phyloP scores from a whole-genome alignment of 1,140 invertebrate genomes.

The Scaptomyza montana region DNA sequence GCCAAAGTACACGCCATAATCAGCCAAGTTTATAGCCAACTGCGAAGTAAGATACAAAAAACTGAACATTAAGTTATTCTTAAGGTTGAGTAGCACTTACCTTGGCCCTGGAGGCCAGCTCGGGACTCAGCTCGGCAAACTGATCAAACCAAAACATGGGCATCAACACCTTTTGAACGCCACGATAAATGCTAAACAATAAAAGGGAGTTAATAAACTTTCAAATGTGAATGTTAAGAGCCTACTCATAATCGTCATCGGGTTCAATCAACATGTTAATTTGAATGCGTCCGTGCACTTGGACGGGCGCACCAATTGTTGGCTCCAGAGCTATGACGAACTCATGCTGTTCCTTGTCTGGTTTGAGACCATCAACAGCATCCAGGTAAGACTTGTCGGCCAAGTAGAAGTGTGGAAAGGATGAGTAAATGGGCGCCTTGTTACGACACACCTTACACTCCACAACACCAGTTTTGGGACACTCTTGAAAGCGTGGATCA shows the following conservation, averaged over 20 bases:
- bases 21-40: slow-evolving; percentile 84
- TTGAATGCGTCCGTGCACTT: slow-evolving; percentile 88
- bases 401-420: slow-evolving; percentile 94
- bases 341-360: slow-evolving; percentile 88
- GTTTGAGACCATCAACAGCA: slow-evolving; percentile 88
- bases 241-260: slow-evolving; percentile 85
- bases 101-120: slow-evolving; percentile 86
- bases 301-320: slow-evolving; percentile 88
- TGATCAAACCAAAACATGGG: slow-evolving; percentile 92
- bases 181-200: slow-evolving; percentile 84
- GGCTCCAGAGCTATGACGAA: slow-evolving; percentile 90
- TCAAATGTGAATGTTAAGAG: slow-evolving; percentile 17
- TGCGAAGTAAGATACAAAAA: slow-evolving; percentile 19
- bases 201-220: not conserved
- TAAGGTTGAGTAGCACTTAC: slow-evolving; percentile 48
- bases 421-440: slow-evolving; percentile 91
- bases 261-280: slow-evolving; percentile 89
- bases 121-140: slow-evolving; percentile 86
- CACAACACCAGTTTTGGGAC: slow-evolving; percentile 85
- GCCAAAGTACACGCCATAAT: slow-evolving; percentile 85
- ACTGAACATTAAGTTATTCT: not conserved
- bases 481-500: slow-evolving; percentile 80
- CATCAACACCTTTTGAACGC: slow-evolving; percentile 85
- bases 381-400: slow-evolving; percentile 88
- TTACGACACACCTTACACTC: slow-evolving; percentile 89